A percentile compares a stretch with the other conserved stretches of the same genome.
phyloP scores from a whole-genome alignment of 2,113 vertebrate species.

The human (Homo sapiens) region GRCh38 chr22:27271501-27272000 shows the following conservation, averaged over 20 bases:
- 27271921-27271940: neutral
- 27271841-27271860: neutral
- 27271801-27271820: neutral
- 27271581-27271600: neutral
- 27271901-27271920: neutral
- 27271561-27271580: too few species aligned
- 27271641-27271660: neutral
- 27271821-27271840: neutral
- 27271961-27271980: neutral
- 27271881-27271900: neutral
- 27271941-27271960: neutral
- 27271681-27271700: neutral
- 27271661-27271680: accelerated
- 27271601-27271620: neutral
- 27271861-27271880: too few species aligned
- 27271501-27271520: accelerated
- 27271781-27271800: accelerated
- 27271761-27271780: neutral
- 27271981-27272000: accelerated
- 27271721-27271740: accelerated
- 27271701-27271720: neutral
- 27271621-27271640: neutral
- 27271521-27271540: neutral
- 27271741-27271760: neutral
- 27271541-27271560: neutral